phyloP scores from a whole-genome alignment of 2,797 vertebrate genomes.

The Sebastes vulpes region DNA sequence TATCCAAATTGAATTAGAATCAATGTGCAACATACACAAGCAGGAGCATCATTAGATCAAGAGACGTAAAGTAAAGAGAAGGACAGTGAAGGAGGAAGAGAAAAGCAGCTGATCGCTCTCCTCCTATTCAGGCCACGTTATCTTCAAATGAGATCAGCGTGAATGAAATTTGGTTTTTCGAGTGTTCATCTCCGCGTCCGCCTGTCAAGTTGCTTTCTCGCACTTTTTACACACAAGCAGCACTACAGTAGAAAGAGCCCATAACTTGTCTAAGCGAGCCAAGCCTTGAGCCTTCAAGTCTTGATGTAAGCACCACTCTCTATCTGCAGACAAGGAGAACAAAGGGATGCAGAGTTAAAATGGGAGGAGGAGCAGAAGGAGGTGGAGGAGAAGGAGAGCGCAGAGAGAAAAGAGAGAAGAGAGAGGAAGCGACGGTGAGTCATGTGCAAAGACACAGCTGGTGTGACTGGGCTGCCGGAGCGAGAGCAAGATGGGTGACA shows the following conservation, averaged over 20 bases:
- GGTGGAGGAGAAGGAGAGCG: background rate
- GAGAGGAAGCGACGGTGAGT: conserved; percentile 48
- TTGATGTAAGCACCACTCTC: conserved; percentile 51
- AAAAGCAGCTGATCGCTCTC: conserved; percentile 56
- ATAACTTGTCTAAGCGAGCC: conserved; percentile 44
- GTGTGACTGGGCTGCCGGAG: conserved; percentile 64
- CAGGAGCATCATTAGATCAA: conserved; percentile 77
- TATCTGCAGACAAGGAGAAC: conserved; percentile 29
- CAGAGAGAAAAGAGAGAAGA: background rate
- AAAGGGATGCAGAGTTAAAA: conserved; percentile 27
- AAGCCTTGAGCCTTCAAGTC: conserved; percentile 38
- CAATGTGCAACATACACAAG: conserved; percentile 83
- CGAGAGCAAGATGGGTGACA: conserved; percentile 66
- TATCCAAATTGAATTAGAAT: conserved; percentile 88
- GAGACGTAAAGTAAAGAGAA: conserved; percentile 70
- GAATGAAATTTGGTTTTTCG: conserved; percentile 37
- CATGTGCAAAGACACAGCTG: conserved; percentile 72
- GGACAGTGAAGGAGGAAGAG: conserved; percentile 56
- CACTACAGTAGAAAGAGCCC: background rate
- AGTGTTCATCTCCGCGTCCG: conserved; percentile 33
- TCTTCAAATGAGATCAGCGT: conserved; percentile 54
- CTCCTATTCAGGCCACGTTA: conserved; percentile 52
- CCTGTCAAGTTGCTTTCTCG: conserved; percentile 12
- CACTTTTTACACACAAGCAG: conserved; percentile 15
- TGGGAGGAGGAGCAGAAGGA: background rate